Percentiles rank a stretch among this genome's conserved stretches.
Evolutionary conservation across 2,113 vertebrate genomes (phyloP).

Genomic region (Hippocampus guttulatus): DNA sequence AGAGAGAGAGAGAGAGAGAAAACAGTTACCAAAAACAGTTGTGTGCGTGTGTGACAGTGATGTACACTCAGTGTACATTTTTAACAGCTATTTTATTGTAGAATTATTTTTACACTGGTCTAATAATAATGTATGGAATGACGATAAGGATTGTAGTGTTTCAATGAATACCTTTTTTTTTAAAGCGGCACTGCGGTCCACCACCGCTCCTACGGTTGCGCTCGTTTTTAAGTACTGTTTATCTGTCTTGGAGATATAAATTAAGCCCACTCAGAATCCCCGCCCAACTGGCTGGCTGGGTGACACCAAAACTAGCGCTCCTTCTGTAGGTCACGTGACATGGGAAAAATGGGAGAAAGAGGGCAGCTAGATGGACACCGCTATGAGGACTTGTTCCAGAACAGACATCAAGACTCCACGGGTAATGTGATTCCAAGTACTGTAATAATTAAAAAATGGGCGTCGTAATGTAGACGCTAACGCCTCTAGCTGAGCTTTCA

Average conservation of each 20-base stretch:
- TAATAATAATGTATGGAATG: too few relatives aligned
- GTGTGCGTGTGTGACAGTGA: too few relatives aligned
- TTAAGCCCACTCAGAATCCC: background rate
- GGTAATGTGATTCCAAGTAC: background rate
- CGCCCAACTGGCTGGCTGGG: slow-evolving; percentile 20
- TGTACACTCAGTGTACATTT: too few relatives aligned
- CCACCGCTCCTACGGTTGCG: background rate
- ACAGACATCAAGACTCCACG: background rate
- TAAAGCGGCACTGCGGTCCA: background rate
- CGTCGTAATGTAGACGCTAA: background rate
- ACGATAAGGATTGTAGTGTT: too few relatives aligned
- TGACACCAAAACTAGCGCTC: rapidly evolving
- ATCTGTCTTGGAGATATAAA: too few relatives aligned
- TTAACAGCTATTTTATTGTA: too few relatives aligned
- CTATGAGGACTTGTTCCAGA: background rate
- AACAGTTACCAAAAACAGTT: too few relatives aligned
- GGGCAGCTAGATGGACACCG: background rate
- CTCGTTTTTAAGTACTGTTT: background rate
- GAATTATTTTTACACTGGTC: too few relatives aligned
- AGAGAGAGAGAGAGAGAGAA: too few relatives aligned
- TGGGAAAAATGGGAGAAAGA: slow-evolving; percentile 5
- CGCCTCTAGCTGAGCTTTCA: background rate
- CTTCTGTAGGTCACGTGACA: slow-evolving; percentile 41
- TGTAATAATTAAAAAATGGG: background rate
- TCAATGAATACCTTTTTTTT: too few relatives aligned